phyloP scores from a whole-genome alignment of 2,113 vertebrate genomes.

The Lamprotornis superbus region DNA sequence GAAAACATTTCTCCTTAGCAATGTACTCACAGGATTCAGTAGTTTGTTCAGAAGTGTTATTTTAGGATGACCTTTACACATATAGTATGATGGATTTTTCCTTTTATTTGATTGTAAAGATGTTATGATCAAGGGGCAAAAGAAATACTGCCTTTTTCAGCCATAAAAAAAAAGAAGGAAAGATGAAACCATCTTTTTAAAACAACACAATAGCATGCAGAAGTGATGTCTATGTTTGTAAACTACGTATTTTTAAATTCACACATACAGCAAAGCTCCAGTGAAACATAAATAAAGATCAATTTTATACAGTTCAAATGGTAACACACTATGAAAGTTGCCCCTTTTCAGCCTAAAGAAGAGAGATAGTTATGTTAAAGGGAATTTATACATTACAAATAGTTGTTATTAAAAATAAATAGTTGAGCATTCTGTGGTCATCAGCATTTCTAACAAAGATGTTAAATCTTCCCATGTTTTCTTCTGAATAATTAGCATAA shows the following conservation, averaged over 20 bases:
- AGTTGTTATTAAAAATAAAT: conserved; percentile 47
- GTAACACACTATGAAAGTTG: conserved; percentile 22
- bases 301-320: conserved; percentile 51
- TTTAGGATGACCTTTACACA: conserved; percentile 65
- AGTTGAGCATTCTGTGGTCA: conserved; percentile 31
- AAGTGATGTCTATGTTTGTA: conserved; percentile 45
- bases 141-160: conserved; percentile 55
- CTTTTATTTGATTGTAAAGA: conserved; percentile 70
- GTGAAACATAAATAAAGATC: conserved; percentile 69
- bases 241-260: conserved; percentile 68
- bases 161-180: background rate
- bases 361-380: conserved; percentile 10
- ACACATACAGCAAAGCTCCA: conserved; percentile 45
- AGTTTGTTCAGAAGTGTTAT: conserved; percentile 58
- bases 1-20: conserved; percentile 14
- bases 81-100: conserved; percentile 64
- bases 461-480: conserved; percentile 19
- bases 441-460: conserved; percentile 40
- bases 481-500: conserved; percentile 24
- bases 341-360: conserved; percentile 15
- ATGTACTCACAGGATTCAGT: background rate
- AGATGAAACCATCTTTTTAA: conserved; percentile 42
- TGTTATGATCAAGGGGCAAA: conserved; percentile 62
- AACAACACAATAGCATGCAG: conserved; percentile 9
- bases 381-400: conserved; percentile 34